Evolutionary conservation across 2,113 vertebrate genomes (phyloP).

Genomic region (Grus americana): DNA sequence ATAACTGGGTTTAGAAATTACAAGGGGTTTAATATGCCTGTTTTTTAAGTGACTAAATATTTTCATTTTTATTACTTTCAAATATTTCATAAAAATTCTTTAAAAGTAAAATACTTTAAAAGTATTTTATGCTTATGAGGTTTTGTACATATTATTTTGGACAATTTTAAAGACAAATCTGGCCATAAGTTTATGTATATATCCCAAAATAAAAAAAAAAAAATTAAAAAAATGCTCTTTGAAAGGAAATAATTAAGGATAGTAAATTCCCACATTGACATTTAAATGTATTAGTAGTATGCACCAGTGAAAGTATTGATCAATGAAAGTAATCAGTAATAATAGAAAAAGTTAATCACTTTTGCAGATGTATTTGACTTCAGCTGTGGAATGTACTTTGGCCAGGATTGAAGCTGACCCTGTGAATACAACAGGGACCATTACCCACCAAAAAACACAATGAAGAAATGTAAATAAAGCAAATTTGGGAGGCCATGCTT

Average conservation of each 20-base stretch:
- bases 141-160: background rate
- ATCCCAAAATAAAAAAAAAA: background rate
- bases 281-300: conserved; percentile 20
- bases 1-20: background rate
- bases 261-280: background rate
- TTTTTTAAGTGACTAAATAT: background rate
- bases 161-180: background rate
- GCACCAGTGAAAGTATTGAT: conserved; percentile 21
- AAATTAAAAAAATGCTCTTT: background rate
- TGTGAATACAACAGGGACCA: background rate
- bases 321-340: conserved; percentile 23
- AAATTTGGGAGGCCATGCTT: background rate
- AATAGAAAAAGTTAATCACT: conserved; percentile 27
- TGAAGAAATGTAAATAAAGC: background rate
- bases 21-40: background rate
- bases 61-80: background rate
- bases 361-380: background rate
- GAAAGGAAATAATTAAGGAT: conserved; percentile 21
- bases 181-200: background rate
- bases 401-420: background rate
- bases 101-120: background rate
- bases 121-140: background rate
- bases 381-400: background rate
- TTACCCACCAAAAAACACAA: background rate
- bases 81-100: background rate